These are phyloP conservation scores for Chelidonichthys spinosus DNA, from an alignment of 2,797 vertebrate genomes.

Conservation along the genomic window DNA sequence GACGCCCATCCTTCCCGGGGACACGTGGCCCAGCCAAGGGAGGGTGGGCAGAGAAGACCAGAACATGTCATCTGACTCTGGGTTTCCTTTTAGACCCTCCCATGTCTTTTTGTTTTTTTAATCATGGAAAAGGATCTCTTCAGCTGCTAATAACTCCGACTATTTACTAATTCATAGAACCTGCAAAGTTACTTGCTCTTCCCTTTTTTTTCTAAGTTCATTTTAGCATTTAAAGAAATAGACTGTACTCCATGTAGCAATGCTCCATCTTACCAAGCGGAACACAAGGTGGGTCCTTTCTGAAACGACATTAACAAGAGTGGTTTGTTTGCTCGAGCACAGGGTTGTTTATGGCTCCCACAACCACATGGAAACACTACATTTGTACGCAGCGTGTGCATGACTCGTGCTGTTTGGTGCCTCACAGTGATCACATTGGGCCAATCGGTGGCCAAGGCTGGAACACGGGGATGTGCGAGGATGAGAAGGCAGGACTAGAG, in stretches of 20 bases:
- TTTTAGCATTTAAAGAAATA: slow-evolving; percentile 75
- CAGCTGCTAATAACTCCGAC: slow-evolving; percentile 87
- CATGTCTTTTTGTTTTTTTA: slow-evolving; percentile 53
- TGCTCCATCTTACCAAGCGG: slow-evolving; percentile 70
- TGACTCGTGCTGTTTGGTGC: slow-evolving; percentile 37
- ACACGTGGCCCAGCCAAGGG: slow-evolving; percentile 48
- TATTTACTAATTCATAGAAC: slow-evolving; percentile 80
- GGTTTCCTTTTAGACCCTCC: slow-evolving; percentile 41
- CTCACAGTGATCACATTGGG: slow-evolving; percentile 12
- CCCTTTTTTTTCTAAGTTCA: slow-evolving; percentile 61
- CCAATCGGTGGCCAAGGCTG: slow-evolving; percentile 32
- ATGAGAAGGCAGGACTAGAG: slow-evolving; percentile 31
- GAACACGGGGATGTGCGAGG: slow-evolving; percentile 23
- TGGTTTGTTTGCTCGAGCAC: slow-evolving; percentile 47
- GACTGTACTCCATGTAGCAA: slow-evolving; percentile 82
- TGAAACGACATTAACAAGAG: slow-evolving; percentile 53
- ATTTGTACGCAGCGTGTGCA: slow-evolving; percentile 48
- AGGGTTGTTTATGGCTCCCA: slow-evolving; percentile 52
- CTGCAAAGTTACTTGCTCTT: slow-evolving; percentile 69
- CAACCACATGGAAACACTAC: slow-evolving; percentile 55
- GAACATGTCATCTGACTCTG: slow-evolving; percentile 58
- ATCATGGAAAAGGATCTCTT: slow-evolving; percentile 77
- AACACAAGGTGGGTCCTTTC: slow-evolving; percentile 55
- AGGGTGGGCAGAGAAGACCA: slow-evolving; percentile 41
- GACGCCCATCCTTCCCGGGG: slow-evolving; percentile 38